These are phyloP conservation scores for Pelochelys cantorii DNA, from an alignment of 2,797 vertebrate species.

Conservation along the genomic window DNA sequence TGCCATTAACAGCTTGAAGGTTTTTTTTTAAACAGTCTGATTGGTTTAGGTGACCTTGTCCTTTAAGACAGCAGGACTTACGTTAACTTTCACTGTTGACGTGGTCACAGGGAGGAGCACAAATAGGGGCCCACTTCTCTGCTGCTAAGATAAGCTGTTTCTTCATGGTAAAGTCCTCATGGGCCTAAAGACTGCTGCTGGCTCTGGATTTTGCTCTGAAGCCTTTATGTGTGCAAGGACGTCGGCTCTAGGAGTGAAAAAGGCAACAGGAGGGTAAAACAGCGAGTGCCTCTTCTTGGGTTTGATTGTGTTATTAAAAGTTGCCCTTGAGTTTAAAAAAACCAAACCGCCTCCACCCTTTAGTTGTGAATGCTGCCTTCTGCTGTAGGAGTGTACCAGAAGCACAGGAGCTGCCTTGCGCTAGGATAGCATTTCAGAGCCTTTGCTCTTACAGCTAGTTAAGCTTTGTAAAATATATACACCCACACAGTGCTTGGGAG, in stretches of 20 bases:
- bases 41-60: not conserved
- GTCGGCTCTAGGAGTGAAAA: not conserved
- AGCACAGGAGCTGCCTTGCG: not conserved
- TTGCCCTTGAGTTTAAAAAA: not conserved
- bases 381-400: not conserved
- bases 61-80: not conserved
- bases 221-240: not conserved
- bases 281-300: not conserved
- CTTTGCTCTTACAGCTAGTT: not conserved
- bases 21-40: not conserved
- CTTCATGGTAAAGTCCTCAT: not conserved
- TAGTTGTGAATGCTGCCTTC: not conserved
- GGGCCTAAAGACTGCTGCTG: not conserved
- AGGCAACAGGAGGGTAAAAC: not conserved
- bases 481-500: fast-evolving
- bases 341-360: not conserved
- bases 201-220: not conserved
- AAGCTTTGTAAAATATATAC: not conserved
- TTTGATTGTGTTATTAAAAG: not conserved
- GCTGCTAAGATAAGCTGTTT: not conserved
- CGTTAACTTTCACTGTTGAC: not conserved
- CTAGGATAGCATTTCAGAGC: not conserved
- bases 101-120: not conserved
- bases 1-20: not conserved
- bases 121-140: not conserved